These are phyloP conservation scores for Thalpophila matura DNA, from an alignment of 2,888 invertebrate species.

Conservation along the genomic window DNA sequence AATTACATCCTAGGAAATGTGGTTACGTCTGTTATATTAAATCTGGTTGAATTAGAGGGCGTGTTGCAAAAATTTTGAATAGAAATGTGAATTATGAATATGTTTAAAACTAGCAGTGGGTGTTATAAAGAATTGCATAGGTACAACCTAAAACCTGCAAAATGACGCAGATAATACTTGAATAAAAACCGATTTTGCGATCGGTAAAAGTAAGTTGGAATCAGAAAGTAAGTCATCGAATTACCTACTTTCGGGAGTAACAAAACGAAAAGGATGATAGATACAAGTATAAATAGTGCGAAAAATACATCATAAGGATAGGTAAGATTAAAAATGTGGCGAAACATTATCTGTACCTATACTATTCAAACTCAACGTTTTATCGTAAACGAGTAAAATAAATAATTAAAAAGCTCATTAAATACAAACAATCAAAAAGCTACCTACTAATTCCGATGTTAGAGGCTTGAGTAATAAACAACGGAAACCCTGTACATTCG, in stretches of 20 bases:
- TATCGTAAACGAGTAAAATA: conserved; percentile 15
- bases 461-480: too few relatives aligned
- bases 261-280: too few relatives aligned
- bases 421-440: conserved; percentile 16
- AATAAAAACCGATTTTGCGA: background rate
- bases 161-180: background rate
- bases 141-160: background rate
- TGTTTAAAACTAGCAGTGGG: background rate
- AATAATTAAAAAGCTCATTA: too few relatives aligned
- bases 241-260: too few relatives aligned
- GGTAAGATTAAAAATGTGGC: background rate
- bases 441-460: conserved; percentile 5
- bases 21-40: conserved; percentile 66
- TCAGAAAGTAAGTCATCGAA: background rate
- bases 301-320: background rate
- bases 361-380: background rate
- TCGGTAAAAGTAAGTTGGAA: background rate
- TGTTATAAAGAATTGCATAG: background rate
- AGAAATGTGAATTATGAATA: conserved; percentile 7
- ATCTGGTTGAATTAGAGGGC: conserved; percentile 50
- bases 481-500: conserved; percentile 23
- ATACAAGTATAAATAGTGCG: too few relatives aligned
- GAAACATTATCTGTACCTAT: too few relatives aligned
- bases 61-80: background rate
- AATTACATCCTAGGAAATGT: conserved; percentile 66